A percentile compares a stretch with the other conserved stretches of the same genome.
Conservation (phyloP, 2,797 vertebrate genomes). For the Heliangelus exortis region DNA sequence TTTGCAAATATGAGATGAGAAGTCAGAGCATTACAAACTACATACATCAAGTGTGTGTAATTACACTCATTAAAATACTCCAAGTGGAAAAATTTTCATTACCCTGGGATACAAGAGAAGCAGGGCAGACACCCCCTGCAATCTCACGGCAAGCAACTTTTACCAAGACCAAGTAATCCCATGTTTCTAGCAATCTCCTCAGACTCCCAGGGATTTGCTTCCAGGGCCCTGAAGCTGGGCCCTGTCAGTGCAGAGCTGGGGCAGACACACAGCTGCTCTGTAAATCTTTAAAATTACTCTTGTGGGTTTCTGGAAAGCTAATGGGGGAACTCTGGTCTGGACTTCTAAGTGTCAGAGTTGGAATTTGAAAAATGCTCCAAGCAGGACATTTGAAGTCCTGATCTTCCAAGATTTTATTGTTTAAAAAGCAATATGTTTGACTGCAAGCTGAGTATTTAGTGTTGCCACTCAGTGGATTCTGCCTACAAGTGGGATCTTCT, state of each 20-base stretch:
- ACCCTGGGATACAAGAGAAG: not conserved
- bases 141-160: not conserved
- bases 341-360: not conserved
- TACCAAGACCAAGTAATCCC: not conserved
- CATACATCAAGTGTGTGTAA: not conserved
- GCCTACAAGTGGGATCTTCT: not conserved
- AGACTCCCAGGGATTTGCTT: not conserved
- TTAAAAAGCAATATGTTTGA: not conserved
- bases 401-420: not conserved
- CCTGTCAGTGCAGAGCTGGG: not conserved
- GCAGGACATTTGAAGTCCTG: not conserved
- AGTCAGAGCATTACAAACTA: not conserved
- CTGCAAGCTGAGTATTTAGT: not conserved
- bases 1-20: conserved; percentile 10
- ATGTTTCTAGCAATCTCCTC: not conserved
- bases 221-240: not conserved
- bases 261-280: not conserved
- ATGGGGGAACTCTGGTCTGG: not conserved
- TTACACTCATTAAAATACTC: conserved; percentile 28
- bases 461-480: not conserved
- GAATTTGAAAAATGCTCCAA: conserved; percentile 11
- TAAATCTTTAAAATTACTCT: not conserved
- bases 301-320: not conserved
- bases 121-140: not conserved
- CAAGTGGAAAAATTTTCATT: conserved; percentile 13